Evolutionary conservation across 2,113 vertebrate species (phyloP).

Genomic region (Notothenia coriiceps): DNA sequence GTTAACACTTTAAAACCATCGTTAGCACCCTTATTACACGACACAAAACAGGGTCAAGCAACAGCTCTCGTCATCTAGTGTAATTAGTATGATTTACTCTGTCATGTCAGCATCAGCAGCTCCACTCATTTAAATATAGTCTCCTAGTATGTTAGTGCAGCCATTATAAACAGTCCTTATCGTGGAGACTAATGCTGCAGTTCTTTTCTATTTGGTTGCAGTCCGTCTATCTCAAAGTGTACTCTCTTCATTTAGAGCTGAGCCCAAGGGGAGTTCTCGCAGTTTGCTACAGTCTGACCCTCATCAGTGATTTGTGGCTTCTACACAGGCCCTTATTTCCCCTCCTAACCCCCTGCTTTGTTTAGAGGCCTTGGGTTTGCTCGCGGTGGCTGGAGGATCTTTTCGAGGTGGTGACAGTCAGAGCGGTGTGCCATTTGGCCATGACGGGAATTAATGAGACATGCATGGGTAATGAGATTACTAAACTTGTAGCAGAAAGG

Average conservation of each 20-base stretch:
- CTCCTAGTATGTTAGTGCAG: neutral
- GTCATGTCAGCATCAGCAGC: slow-evolving; percentile 8
- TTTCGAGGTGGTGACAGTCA: slow-evolving; percentile 52
- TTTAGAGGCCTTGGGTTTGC: slow-evolving; percentile 46
- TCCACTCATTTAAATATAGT: neutral
- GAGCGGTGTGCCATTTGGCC: slow-evolving; percentile 54
- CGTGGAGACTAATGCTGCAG: slow-evolving; percentile 8
- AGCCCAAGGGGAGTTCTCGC: slow-evolving; percentile 61
- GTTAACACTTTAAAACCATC: slow-evolving; percentile 58
- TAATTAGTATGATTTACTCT: slow-evolving; percentile 50
- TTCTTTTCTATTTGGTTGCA: slow-evolving; percentile 20
- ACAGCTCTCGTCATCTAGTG: slow-evolving; percentile 25
- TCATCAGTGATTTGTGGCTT: slow-evolving; percentile 70
- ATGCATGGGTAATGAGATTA: slow-evolving; percentile 75
- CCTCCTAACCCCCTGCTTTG: slow-evolving; percentile 39
- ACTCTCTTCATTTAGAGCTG: slow-evolving; percentile 49
- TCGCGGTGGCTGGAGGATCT: slow-evolving; percentile 28
- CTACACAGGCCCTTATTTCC: slow-evolving; percentile 32
- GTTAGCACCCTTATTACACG: slow-evolving; percentile 61
- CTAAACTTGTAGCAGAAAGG: slow-evolving; percentile 59
- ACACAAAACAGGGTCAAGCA: slow-evolving; percentile 23
- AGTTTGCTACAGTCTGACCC: slow-evolving; percentile 51
- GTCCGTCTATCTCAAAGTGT: slow-evolving; percentile 50
- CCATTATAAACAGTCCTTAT: slow-evolving; percentile 22
- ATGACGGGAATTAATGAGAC: slow-evolving; percentile 80